Conservation (phyloP, 1,140 invertebrate genomes). For the Drosophila sechellia region DNA sequence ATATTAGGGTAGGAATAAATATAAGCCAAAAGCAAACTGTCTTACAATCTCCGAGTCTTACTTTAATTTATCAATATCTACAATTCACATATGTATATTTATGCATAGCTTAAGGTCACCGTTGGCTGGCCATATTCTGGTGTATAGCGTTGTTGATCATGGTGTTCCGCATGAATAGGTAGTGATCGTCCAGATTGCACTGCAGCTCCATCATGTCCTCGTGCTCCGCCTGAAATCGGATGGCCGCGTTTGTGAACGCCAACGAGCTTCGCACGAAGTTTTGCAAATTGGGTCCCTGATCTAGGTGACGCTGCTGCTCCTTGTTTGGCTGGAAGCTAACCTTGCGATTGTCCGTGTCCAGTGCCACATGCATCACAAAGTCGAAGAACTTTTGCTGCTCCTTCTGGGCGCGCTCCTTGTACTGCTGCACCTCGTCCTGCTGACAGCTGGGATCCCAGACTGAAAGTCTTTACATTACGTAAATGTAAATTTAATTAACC, state of each 20-base stretch:
- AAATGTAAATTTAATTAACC: neutral
- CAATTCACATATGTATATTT: neutral
- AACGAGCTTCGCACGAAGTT: constrained; percentile 48
- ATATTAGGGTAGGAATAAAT: too few species aligned
- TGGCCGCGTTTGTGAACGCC: constrained; percentile 42
- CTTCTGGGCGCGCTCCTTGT: neutral
- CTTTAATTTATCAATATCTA: neutral
- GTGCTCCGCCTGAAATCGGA: constrained; percentile 29
- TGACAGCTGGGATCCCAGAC: neutral
- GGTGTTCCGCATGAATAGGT: neutral
- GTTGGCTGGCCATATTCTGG: constrained; percentile 11
- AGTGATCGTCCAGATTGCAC: constrained; percentile 21
- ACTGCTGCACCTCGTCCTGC: constrained; percentile 10
- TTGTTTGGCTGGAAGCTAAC: constrained; percentile 21
- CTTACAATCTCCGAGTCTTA: neutral
- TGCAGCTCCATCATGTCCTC: constrained; percentile 31
- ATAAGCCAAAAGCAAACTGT: too few species aligned
- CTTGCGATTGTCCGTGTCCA: neutral
- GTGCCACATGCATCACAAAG: constrained; percentile 16
- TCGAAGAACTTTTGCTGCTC: constrained; percentile 27
- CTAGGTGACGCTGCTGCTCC: constrained; percentile 50
- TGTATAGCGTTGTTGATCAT: neutral
- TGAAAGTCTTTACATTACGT: neutral
- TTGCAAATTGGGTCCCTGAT: constrained; percentile 52
- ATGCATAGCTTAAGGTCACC: neutral